Evolutionary conservation across 1,140 invertebrate species (phyloP), one percentile per base, ranked within the genome.

Genomic region (Copidosoma floridanum): DNA sequence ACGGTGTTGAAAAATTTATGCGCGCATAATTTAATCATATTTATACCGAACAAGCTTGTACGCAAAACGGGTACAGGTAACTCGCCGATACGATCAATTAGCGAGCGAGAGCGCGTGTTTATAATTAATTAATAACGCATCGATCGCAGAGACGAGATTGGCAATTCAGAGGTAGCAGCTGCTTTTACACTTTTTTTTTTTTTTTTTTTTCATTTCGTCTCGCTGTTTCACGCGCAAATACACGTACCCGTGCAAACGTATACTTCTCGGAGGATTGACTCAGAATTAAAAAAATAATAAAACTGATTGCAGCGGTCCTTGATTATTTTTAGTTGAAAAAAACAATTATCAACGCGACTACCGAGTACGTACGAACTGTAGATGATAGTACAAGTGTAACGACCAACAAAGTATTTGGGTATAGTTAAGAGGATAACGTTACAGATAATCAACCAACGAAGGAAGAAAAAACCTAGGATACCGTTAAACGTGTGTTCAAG

Each of bases 331-430:
- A 43, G 40, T 65, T 52, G 61, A 43, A 29, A 38, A 47, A 61
- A 64, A 66, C 70, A 69, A 70, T 68, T 65, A 64, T 46, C 46
- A 23, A 20, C 29, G 16, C 47, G 47, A 56, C 48, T 14, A 10
- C 21, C 23, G 48, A 20, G 12, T 29, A 6, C 10, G 37, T 14
- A 12, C n/a, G n/a, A n/a, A n/a, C n/a, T n/a, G n/a, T n/a, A n/a
- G n/a, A n/a, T n/a, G n/a, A n/a, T n/a, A n/a, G n/a, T n/a, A n/a
- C n/a, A n/a, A n/a, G n/a, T n/a, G n/a, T n/a, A n/a, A n/a, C n/a
- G n/a, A n/a, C n/a, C n/a, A n/a, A n/a, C n/a, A n/a, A n/a, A n/a
- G n/a, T n/a, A n/a, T n/a, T n/a, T n/a, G n/a, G n/a, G n/a, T n/a
- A n/a, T n/a, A n/a, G n/a, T n/a, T n/a, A n/a, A n/a, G n/a, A n/a